Evolutionary conservation across 2,113 vertebrate genomes (phyloP).

Genomic region (Okapia johnstoni): DNA sequence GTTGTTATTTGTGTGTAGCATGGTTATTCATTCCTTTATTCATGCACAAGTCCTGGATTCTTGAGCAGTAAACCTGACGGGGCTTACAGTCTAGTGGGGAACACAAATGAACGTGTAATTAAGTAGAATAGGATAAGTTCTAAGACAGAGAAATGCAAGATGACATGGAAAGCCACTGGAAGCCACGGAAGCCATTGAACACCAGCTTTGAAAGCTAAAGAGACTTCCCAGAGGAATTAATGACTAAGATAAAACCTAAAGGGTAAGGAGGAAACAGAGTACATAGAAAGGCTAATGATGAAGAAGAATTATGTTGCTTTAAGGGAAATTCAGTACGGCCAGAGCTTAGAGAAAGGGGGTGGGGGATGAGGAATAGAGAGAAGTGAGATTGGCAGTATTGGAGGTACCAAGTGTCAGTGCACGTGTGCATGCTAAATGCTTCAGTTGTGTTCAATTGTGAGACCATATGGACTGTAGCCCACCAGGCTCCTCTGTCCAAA

Average conservation of each 20-base stretch:
- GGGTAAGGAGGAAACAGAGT: not conserved
- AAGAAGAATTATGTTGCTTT: not conserved
- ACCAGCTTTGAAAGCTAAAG: not conserved
- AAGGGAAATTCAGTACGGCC: not conserved
- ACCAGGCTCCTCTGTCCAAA: not conserved
- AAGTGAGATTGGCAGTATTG: not conserved
- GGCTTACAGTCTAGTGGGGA: not conserved
- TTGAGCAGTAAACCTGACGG: not conserved
- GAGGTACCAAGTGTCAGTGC: not conserved
- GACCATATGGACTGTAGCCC: not conserved
- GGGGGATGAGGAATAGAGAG: not conserved
- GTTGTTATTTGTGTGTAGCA: not conserved
- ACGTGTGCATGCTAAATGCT: not conserved
- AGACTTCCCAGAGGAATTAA: not conserved
- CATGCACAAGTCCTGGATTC: not conserved
- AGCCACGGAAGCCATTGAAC: not conserved
- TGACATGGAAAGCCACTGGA: not conserved
- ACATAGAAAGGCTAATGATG: not conserved
- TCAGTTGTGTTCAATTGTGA: accelerated
- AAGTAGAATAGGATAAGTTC: not conserved
- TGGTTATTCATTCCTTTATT: not conserved
- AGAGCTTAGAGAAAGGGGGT: not conserved
- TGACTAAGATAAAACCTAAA: not conserved
- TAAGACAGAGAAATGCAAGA: not conserved
- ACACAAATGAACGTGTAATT: not conserved